These are phyloP conservation scores for Tridacna crocea DNA, from an alignment of 2,888 invertebrate genomes.

Conservation along the genomic window DNA sequence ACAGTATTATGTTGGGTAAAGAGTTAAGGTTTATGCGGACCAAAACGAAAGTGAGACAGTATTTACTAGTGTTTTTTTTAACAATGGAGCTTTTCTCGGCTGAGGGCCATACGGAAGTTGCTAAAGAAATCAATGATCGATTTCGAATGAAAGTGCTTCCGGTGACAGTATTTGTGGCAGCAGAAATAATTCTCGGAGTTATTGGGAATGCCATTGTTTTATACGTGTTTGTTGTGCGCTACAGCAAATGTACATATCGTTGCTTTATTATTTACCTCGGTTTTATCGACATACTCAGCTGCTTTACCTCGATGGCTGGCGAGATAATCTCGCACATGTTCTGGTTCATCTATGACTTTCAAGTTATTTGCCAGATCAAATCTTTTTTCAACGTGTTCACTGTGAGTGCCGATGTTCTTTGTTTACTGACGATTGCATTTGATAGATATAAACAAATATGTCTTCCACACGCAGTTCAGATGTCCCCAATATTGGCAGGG, in stretches of 20 bases:
- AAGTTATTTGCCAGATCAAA: constrained; percentile 12
- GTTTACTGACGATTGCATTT: background rate
- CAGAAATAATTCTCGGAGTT: constrained; percentile 44
- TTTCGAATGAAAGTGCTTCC: constrained; percentile 35
- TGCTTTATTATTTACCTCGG: constrained; percentile 42
- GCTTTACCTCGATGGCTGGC: constrained; percentile 11
- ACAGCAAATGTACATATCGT: constrained; percentile 44
- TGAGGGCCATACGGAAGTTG: background rate
- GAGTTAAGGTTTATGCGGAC: background rate
- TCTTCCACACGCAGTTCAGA: constrained; percentile 2
- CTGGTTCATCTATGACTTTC: constrained; percentile 18
- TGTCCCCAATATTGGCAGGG: background rate
- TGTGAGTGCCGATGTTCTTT: background rate
- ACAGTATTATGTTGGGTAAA: too few species aligned
- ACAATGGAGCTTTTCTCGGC: background rate
- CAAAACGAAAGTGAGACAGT: background rate
- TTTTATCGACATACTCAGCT: constrained; percentile 7
- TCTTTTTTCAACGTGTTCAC: constrained; percentile 28
- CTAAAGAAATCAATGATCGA: background rate
- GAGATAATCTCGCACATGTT: constrained; percentile 8
- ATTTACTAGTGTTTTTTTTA: background rate
- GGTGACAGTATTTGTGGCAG: constrained; percentile 50
- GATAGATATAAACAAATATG: constrained; percentile 26
- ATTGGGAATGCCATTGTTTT: constrained; percentile 53
- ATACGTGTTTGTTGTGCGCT: constrained; percentile 44